A percentile compares a stretch with the other conserved stretches of the same genome.
These are phyloP conservation scores for Nothoprocta perdicaria DNA, from an alignment of 2,113 vertebrate genomes.

Conservation along the genomic window DNA sequence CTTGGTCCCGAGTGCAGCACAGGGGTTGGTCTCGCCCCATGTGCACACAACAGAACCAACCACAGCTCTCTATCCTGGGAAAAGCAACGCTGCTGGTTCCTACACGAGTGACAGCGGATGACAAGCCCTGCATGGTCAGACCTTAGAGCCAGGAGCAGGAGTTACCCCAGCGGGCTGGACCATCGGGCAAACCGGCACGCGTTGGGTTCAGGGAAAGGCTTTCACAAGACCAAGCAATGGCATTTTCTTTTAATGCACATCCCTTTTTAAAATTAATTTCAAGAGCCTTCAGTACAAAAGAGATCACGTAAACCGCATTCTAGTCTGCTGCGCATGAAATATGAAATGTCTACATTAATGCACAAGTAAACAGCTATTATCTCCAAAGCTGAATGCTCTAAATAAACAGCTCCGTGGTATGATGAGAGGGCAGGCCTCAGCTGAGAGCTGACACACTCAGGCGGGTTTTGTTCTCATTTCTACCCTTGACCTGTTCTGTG, in stretches of 20 bases:
- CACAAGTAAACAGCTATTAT: background rate
- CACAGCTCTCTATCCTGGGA: accelerated
- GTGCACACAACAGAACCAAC: accelerated
- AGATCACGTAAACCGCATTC: background rate
- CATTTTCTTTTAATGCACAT: background rate
- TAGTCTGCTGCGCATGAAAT: background rate
- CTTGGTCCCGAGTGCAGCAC: background rate
- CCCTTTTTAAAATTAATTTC: background rate
- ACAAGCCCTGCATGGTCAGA: accelerated
- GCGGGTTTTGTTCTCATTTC: conserved; percentile 25
- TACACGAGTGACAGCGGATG: accelerated
- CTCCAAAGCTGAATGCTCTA: background rate
- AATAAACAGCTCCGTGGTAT: background rate
- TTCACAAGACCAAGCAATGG: background rate
- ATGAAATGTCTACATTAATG: background rate
- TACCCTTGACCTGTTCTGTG: background rate
- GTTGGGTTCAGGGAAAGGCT: background rate
- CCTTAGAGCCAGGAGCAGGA: accelerated
- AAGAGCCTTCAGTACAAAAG: background rate
- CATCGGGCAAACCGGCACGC: accelerated
- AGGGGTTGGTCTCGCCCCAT: background rate
- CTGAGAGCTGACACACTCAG: background rate
- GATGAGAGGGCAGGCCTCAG: background rate
- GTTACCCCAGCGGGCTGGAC: background rate
- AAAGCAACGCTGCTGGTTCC: accelerated